Conservation (phyloP, 2,888 invertebrate species). For the Drosophila eohydei region DNA sequence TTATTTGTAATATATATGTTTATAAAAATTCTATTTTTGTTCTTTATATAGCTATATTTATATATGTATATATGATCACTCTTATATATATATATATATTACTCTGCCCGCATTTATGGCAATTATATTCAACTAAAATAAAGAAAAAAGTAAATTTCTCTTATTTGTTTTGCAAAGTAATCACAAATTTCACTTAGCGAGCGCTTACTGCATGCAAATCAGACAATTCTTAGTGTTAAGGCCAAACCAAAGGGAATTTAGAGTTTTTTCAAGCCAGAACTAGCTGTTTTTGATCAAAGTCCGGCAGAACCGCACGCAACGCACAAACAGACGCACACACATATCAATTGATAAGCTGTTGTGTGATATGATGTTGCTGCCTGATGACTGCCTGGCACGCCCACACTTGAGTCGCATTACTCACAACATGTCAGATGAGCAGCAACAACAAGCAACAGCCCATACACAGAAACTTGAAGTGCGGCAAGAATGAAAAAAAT, state of each 20-base stretch:
- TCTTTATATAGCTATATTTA: no score
- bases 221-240: neutral
- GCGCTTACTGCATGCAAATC: slow-evolving; percentile 1
- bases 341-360: slow-evolving; percentile 52
- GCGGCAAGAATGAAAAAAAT: slow-evolving; percentile 40
- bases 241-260: neutral
- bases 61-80: no score
- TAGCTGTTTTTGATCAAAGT: slow-evolving; percentile 4
- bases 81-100: no score
- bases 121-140: neutral
- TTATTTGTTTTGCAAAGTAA: neutral
- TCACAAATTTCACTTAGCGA: neutral
- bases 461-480: slow-evolving; percentile 43
- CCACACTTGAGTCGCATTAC: slow-evolving; percentile 55
- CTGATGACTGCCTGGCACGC: slow-evolving; percentile 47
- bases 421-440: slow-evolving; percentile 34
- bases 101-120: no score
- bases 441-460: slow-evolving; percentile 19
- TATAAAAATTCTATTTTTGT: no score
- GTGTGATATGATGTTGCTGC: slow-evolving; percentile 48
- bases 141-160: neutral
- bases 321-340: slow-evolving; percentile 5
- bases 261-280: slow-evolving; percentile 4
- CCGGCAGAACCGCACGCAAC: slow-evolving; percentile 21
- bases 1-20: no score